Base-by-base conservation (phyloP, 2,113 vertebrate species). In the Melanerpes formicivorus region DNA sequence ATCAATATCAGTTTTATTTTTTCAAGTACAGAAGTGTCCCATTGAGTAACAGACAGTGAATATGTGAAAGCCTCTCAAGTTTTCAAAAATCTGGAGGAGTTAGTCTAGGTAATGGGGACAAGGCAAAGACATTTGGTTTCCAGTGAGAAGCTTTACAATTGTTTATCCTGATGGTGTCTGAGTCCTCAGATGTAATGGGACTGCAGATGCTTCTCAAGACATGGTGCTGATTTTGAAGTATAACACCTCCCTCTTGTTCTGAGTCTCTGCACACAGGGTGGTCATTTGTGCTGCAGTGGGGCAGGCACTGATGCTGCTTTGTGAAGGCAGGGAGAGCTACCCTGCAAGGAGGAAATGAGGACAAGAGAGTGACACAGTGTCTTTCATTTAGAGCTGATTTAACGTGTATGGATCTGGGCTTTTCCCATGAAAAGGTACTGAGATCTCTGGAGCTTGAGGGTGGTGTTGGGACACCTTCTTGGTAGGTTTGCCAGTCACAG, bases 31-130 rank as follows among this genome's bases (percentile, higher is more conserved):
- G 10, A 10, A 5, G 2, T 26, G 6, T 34, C 52, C 32, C 30
- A 27, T 2, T 0, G 2, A 48, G n/a, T 5, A 75, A 26, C 22
- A 82, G 46, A n/a, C 15, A 21, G 22, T 0, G 0, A 73, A n/a
- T 54, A 34, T 5, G 2, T 34, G 50, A 32, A 52, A 9, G 0
- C 34, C 17, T 83, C 17, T 37, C 19, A 65, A 52, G 37, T 50
- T 63, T 66, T 50, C 29, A 72, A 54, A 76, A 89, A 30, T 11
- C 17, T 48, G 8, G 13, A 40, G 10, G 23, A 76, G 10, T 54
- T 60, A 21, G 46, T 23, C n/a, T 90, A 40, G 29, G 12, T 48
- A 21, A 55, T 9, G 6, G 55, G 58, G 29, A 46, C 10, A 60
- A 14, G 23, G 18, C 44, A 67, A 75, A 60, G 54, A 58, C 1